Conservation (phyloP, 2,888 invertebrate species). For the Opisthograptis luteolata region DNA sequence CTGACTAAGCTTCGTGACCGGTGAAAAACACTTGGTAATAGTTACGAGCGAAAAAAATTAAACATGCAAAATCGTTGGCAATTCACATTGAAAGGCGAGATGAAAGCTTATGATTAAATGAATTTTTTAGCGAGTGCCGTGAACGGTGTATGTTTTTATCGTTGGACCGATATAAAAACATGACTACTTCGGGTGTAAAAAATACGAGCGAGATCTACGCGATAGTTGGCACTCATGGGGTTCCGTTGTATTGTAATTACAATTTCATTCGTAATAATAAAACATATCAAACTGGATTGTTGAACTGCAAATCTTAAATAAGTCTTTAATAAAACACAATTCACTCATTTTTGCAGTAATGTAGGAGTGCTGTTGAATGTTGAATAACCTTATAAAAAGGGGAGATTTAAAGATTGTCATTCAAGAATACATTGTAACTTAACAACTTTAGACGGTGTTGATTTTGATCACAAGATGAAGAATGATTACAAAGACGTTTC, state of each 20-base stretch:
- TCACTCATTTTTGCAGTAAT: no score
- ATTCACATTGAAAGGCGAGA: conserved; percentile 66
- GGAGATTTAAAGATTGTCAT: background rate
- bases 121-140: conserved; percentile 55
- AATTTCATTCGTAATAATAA: conserved; percentile 18
- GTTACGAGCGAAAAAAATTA: conserved; percentile 56
- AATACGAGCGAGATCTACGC: conserved; percentile 46
- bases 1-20: conserved; percentile 41
- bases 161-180: conserved; percentile 56
- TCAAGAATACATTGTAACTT: background rate
- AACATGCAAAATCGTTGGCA: conserved; percentile 63
- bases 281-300: conserved; percentile 12
- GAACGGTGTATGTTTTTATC: conserved; percentile 63
- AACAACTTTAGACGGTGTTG: background rate
- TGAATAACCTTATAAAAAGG: background rate
- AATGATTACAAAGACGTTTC: no score
- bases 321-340: no score
- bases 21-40: conserved; percentile 58
- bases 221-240: conserved; percentile 42
- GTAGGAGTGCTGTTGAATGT: background rate
- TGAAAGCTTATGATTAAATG: conserved; percentile 74
- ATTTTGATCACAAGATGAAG: background rate
- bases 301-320: no score
- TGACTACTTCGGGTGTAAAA: conserved; percentile 49
- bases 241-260: conserved; percentile 46